Conservation (phyloP, 2,797 vertebrate species). For the Mormyrops attenuatus region DNA sequence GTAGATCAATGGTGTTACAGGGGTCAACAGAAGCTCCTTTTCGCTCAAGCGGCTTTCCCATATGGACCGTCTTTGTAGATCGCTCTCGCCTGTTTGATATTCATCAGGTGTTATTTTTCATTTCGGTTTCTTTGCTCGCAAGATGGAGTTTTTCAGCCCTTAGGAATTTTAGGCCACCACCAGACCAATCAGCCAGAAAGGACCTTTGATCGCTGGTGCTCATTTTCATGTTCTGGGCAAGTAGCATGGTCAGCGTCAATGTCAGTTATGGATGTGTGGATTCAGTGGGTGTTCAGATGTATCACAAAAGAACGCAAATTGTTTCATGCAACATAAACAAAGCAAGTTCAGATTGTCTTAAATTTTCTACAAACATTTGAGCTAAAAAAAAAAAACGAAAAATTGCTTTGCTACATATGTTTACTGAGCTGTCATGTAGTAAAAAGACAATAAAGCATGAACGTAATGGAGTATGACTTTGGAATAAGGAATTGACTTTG, state of each 20-base stretch:
- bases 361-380: background rate
- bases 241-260: background rate
- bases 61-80: background rate
- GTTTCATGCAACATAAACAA: background rate
- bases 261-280: background rate
- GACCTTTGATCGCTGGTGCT: background rate
- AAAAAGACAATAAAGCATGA: background rate
- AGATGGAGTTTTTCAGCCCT: background rate
- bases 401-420: background rate
- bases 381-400: background rate
- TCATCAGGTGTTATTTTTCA: background rate
- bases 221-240: background rate
- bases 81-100: background rate
- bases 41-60: background rate
- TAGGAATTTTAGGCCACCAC: background rate
- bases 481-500: background rate
- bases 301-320: background rate
- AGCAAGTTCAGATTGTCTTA: background rate
- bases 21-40: background rate
- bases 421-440: background rate
- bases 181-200: background rate
- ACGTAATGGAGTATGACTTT: constrained; percentile 3
- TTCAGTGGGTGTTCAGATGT: background rate
- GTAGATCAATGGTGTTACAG: background rate
- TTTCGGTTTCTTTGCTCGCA: background rate